Base-by-base conservation (phyloP, 2,113 vertebrate species). In the Coracopsis vasa region DNA sequence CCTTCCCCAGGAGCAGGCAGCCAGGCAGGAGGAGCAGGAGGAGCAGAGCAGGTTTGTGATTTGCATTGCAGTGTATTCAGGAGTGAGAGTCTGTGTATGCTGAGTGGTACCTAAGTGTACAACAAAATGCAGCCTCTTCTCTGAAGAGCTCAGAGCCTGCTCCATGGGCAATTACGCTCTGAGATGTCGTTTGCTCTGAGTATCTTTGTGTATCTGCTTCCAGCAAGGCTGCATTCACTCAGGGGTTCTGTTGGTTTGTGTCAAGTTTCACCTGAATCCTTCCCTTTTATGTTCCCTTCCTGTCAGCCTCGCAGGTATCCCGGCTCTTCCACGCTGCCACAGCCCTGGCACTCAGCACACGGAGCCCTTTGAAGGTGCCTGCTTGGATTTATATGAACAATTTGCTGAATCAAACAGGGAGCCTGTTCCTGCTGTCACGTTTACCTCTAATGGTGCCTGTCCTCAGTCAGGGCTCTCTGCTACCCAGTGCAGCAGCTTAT, bases 281-380 rank as follows among this genome's bases (percentile, higher is more conserved):
- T 95, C 73, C 60, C 45, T 86, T 89, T 73, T 27, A n/a, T 86
- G 85, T 35, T 73, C 16, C 10, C 17, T 41, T 53, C 35, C 72
- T 58, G 83, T 70, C 94, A 82, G 62, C 56, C 67, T 17, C 35
- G 58, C 41, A 53, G 6, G 13, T 42, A 9, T 11, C 0, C 41
- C 70, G 58, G 6, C 31, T 45, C 11, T 41, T 56, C 77, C 5
- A 1, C 6, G 74, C 92, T 79, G 79, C 50, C 75, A 6, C 45
- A 86, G 83, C 60, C 64, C 80, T 33, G 62, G 90, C 85, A 88
- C 0, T n/a, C 74, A 29, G 66, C 61, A 5, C 4, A 29, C 15
- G 8, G 1, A 53, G 56, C 33, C 88, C 90, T 97, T 94, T 96
- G 96, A 97, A 93, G 95, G 5, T 11, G 75, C 75, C 64, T 80